Percentiles rank a stretch among this genome's conserved stretches.
phyloP scores from a whole-genome alignment of 2,797 vertebrate genomes.

The Hybognathus amarus region DNA sequence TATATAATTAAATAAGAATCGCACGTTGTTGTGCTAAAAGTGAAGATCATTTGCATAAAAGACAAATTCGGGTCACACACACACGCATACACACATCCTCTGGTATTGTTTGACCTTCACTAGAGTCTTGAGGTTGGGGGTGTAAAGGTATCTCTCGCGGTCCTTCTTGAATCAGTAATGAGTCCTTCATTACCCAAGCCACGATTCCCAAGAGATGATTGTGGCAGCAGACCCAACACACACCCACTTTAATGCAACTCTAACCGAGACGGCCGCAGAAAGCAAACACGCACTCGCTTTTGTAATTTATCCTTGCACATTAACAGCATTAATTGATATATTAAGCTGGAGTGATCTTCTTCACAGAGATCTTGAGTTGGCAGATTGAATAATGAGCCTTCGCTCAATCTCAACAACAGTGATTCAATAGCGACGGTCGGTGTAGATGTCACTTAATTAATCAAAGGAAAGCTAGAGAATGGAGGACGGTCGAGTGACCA shows the following conservation, averaged over 20 bases:
- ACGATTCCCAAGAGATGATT: slow-evolving; percentile 70
- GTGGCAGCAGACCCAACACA: slow-evolving; percentile 26
- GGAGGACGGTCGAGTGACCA: slow-evolving; percentile 10
- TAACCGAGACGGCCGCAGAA: not conserved
- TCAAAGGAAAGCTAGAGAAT: slow-evolving; percentile 28
- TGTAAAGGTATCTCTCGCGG: slow-evolving; percentile 77
- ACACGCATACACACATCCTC: slow-evolving; percentile 29
- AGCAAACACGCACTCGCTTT: not conserved
- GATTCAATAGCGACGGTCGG: slow-evolving; percentile 12
- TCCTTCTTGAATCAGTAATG: slow-evolving; percentile 82
- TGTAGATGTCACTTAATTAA: slow-evolving; percentile 41
- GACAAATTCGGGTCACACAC: slow-evolving; percentile 39
- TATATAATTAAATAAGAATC: not conserved
- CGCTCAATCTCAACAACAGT: slow-evolving; percentile 15
- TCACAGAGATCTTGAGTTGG: slow-evolving; percentile 5
- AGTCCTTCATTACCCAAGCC: slow-evolving; percentile 80
- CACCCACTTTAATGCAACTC: slow-evolving; percentile 27
- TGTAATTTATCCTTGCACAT: slow-evolving; percentile 14
- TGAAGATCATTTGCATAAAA: slow-evolving; percentile 30
- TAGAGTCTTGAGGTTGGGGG: slow-evolving; percentile 64
- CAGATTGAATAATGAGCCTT: slow-evolving; percentile 43
- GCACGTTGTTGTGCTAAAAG: not conserved
- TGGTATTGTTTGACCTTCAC: slow-evolving; percentile 74
- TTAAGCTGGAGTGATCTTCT: slow-evolving; percentile 37
- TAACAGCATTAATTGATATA: slow-evolving; percentile 42